These are phyloP conservation scores for Acrocera orbiculus DNA, from an alignment of 2,888 invertebrate genomes.

Conservation along the genomic window DNA sequence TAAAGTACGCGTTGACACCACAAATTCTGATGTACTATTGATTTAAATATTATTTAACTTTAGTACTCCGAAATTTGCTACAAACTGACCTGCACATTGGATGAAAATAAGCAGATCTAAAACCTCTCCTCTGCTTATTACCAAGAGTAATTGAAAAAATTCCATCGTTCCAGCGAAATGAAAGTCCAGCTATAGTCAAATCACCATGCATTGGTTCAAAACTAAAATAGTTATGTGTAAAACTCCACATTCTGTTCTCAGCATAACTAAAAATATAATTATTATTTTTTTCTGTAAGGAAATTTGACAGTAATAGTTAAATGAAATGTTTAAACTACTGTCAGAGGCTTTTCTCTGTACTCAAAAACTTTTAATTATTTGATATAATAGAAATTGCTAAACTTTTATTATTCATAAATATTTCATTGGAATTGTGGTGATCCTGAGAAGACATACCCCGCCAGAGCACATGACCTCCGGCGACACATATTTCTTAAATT, in stretches of 20 bases:
- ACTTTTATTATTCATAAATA: too few species aligned
- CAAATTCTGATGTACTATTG: constrained; percentile 46
- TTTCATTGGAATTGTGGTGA: too few species aligned
- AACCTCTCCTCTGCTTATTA: constrained; percentile 34
- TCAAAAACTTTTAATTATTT: too few species aligned
- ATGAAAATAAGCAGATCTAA: constrained; percentile 54
- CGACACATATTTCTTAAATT: too few species aligned
- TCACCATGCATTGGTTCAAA: constrained; percentile 53
- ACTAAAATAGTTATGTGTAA: constrained; percentile 55
- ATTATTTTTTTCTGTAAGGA: too few species aligned
- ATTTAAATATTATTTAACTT: too few species aligned
- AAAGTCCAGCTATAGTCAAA: constrained; percentile 44
- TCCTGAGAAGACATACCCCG: too few species aligned
- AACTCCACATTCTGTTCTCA: constrained; percentile 48
- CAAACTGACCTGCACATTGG: constrained; percentile 38
- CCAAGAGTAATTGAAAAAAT: constrained; percentile 54
- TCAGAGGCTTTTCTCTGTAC: too few species aligned
- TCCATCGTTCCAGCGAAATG: constrained; percentile 66
- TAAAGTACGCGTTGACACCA: constrained; percentile 45
- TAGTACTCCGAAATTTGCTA: background rate
- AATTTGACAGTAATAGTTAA: too few species aligned
- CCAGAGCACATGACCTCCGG: too few species aligned
- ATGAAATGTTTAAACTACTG: too few species aligned
- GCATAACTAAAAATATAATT: constrained; percentile 39
- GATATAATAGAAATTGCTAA: too few species aligned